Percentiles rank a stretch among this genome's conserved stretches.
phyloP scores from a whole-genome alignment of 2,888 invertebrate species.

The Nesidiocoris tenuis region DNA sequence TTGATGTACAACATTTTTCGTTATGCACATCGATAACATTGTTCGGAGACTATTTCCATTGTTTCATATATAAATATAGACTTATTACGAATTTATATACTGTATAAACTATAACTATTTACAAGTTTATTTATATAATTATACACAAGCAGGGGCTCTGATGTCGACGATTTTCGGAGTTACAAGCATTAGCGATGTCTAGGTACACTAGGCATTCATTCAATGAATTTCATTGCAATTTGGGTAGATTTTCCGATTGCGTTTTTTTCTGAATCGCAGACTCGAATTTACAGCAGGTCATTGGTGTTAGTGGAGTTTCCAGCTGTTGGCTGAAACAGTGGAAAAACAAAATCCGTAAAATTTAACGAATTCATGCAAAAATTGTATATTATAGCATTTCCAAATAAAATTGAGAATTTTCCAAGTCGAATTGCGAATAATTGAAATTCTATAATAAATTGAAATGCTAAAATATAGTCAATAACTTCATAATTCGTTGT shows the following conservation, averaged over 20 bases:
- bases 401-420: neutral
- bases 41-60: no score
- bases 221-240: no score
- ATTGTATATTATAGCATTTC: neutral
- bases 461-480: no score
- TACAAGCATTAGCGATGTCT: neutral
- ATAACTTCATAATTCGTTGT: no score
- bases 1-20: no score
- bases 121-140: neutral
- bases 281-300: no score
- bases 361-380: neutral
- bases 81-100: no score
- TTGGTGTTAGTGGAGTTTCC: constrained; percentile 70
- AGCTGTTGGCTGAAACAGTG: constrained; percentile 70
- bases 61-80: no score
- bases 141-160: neutral
- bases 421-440: neutral
- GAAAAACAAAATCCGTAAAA: neutral
- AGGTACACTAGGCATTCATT: no score
- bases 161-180: neutral
- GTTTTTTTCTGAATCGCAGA: neutral
- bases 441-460: neutral
- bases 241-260: neutral
- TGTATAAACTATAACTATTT: neutral
- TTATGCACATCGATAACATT: no score